phyloP scores from a whole-genome alignment of 2,113 vertebrate species.

The Etheostoma spectabile region DNA sequence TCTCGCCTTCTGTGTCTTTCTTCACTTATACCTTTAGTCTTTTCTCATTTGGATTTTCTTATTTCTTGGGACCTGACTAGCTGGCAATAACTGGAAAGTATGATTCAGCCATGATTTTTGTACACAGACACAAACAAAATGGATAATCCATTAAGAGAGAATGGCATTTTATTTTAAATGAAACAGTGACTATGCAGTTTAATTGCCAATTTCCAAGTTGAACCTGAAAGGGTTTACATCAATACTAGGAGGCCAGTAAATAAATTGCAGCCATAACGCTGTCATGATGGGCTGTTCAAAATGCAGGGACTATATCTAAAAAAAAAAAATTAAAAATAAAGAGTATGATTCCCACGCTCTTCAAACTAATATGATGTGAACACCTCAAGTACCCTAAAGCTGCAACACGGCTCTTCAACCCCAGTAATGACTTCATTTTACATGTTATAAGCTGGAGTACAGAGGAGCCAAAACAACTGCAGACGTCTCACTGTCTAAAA shows the following conservation, averaged over 20 bases:
- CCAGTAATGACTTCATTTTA: neutral
- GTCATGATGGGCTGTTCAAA: neutral
- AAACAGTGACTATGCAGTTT: slow-evolving; percentile 11
- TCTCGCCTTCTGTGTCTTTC: neutral
- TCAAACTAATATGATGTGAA: neutral
- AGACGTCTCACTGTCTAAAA: slow-evolving; percentile 42
- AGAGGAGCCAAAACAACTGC: slow-evolving; percentile 18
- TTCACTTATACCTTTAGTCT: neutral
- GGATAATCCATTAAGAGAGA: neutral
- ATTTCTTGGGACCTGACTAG: neutral
- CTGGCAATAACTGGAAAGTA: neutral
- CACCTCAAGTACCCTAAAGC: neutral
- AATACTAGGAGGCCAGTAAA: neutral
- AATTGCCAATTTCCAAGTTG: neutral
- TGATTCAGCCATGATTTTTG: neutral
- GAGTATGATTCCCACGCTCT: neutral
- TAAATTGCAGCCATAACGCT: neutral
- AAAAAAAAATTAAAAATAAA: neutral
- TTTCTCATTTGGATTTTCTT: neutral
- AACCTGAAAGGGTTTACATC: neutral
- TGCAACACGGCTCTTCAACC: neutral
- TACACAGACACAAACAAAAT: neutral
- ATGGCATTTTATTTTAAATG: neutral
- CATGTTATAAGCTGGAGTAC: neutral
- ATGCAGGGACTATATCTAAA: neutral